phyloP scores from a whole-genome alignment of 2,113 vertebrate species.

The Corythaixoides concolor region DNA sequence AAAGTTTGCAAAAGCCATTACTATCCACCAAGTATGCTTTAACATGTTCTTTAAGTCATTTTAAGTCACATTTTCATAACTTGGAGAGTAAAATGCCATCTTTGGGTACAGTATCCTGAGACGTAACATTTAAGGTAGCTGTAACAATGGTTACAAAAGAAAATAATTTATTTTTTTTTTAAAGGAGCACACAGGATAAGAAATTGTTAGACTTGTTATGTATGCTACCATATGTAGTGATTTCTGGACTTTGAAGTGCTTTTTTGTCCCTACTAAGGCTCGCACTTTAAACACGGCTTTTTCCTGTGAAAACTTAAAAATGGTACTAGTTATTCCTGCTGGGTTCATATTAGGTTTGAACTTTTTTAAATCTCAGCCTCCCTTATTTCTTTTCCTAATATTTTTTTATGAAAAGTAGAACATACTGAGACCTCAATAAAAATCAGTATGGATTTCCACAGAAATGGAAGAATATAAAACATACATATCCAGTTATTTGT shows the following conservation, averaged over 20 bases:
- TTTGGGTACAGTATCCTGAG: not conserved
- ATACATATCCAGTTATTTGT: not conserved
- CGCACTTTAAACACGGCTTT: not conserved
- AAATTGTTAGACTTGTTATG: not conserved
- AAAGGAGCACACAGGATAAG: not conserved
- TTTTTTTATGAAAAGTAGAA: not conserved
- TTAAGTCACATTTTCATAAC: not conserved
- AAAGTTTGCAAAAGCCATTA: not conserved
- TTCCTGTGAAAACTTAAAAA: not conserved
- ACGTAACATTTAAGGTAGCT: not conserved
- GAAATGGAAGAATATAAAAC: not conserved
- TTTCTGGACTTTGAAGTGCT: not conserved
- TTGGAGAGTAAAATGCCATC: not conserved
- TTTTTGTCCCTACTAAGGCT: not conserved
- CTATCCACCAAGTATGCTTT: not conserved
- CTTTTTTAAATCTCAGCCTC: not conserved
- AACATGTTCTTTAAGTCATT: not conserved
- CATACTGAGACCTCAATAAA: not conserved
- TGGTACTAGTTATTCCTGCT: not conserved
- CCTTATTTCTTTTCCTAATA: not conserved
- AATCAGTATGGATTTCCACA: not conserved
- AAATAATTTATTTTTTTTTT: not conserved
- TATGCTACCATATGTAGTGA: not conserved
- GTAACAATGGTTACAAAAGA: not conserved
- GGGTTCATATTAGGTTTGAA: not conserved